Evolutionary conservation across 92 coral and sea anemone genomes (phyloP).

Genomic region (Parazoanthus swiftii): DNA sequence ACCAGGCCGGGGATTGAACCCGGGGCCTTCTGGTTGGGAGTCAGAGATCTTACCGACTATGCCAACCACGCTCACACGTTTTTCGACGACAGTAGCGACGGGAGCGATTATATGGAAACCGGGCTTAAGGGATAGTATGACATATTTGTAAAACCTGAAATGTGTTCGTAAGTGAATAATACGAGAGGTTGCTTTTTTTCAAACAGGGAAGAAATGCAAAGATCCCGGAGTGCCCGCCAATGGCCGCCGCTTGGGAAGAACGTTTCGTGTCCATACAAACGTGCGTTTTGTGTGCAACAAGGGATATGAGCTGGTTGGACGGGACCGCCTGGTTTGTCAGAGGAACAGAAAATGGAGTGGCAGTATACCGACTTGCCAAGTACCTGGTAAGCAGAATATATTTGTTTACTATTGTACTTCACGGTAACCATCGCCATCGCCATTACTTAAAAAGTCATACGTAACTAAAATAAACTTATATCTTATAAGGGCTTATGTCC

Average conservation of each 20-base stretch:
- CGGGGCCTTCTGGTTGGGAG: too few relatives aligned
- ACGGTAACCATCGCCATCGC: neutral
- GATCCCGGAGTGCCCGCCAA: slow-evolving; percentile 61
- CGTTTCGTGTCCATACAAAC: slow-evolving; percentile 60
- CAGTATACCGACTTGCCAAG: slow-evolving; percentile 58
- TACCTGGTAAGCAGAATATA: slow-evolving; percentile 55
- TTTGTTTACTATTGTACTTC: neutral
- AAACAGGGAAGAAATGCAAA: slow-evolving; percentile 59
- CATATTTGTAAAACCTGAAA: too few relatives aligned
- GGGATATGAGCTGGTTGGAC: slow-evolving; percentile 81
- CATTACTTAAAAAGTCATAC: neutral
- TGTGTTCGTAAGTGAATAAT: too few relatives aligned
- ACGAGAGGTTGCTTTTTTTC: neutral
- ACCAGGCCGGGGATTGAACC: too few relatives aligned
- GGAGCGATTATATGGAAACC: too few relatives aligned
- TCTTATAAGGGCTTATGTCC: too few relatives aligned
- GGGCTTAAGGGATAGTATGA: too few relatives aligned
- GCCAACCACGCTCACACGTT: too few relatives aligned
- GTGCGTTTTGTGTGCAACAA: slow-evolving; percentile 75
- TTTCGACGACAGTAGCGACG: too few relatives aligned
- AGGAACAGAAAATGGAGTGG: slow-evolving; percentile 71
- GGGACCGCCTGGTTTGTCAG: slow-evolving; percentile 51
- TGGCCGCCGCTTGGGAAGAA: slow-evolving; percentile 69
- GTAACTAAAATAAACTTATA: too few relatives aligned
- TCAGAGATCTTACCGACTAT: too few relatives aligned